phyloP scores from a whole-genome alignment of 2,888 invertebrate genomes.

The Altica lythri region DNA sequence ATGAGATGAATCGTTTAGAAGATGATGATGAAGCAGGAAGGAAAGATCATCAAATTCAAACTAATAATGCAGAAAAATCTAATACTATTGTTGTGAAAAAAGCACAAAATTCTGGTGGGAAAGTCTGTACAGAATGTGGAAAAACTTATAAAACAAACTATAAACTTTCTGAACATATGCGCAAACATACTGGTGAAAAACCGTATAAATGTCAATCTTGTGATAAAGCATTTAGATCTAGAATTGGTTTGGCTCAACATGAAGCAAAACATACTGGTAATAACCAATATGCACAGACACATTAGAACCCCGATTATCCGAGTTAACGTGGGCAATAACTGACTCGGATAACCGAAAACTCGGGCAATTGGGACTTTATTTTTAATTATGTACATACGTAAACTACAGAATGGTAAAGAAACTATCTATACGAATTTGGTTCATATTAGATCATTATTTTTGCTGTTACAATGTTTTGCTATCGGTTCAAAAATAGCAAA shows the following conservation, averaged over 20 bases:
- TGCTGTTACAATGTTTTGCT: too few species aligned
- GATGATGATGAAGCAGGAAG: conserved; percentile 39
- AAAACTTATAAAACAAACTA: conserved; percentile 65
- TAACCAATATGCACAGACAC: too few species aligned
- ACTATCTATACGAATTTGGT: too few species aligned
- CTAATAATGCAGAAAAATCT: conserved; percentile 1
- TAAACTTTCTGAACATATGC: conserved; percentile 64
- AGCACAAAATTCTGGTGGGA: conserved; percentile 53
- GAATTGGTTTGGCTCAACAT: conserved; percentile 65
- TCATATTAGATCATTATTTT: too few species aligned
- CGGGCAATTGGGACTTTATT: too few species aligned
- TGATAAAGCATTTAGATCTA: conserved; percentile 65
- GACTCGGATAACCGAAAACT: too few species aligned
- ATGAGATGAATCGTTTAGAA: conserved; percentile 36
- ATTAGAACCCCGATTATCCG: too few species aligned
- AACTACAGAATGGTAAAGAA: too few species aligned
- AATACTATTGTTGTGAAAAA: too few species aligned
- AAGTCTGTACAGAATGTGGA: conserved; percentile 62
- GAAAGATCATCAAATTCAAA: conserved; percentile 13
- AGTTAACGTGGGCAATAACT: too few species aligned
- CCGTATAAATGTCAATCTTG: conserved; percentile 64
- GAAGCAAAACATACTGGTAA: conserved; percentile 63
- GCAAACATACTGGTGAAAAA: conserved; percentile 65
- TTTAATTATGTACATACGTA: too few species aligned
- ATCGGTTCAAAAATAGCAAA: too few species aligned